phyloP scores from a whole-genome alignment of 2,797 vertebrate genomes.

The Morelia viridis region DNA sequence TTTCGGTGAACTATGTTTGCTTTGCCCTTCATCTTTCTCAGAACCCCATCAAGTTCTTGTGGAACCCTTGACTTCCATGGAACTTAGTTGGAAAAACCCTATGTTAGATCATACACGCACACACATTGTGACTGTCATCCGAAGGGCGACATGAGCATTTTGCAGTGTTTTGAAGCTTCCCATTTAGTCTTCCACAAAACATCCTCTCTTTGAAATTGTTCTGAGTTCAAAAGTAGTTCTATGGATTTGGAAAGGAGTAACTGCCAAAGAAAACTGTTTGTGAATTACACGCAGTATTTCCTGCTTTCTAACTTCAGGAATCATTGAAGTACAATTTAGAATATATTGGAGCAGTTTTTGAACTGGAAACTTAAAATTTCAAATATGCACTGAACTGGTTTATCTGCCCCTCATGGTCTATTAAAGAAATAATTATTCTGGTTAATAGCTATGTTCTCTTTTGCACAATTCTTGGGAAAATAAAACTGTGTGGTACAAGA shows the following conservation, averaged over 20 bases:
- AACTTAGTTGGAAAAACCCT: background rate
- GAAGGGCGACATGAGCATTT: background rate
- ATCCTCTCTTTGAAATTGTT: background rate
- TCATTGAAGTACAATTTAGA: background rate
- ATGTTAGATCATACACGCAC: background rate
- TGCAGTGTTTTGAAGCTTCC: background rate
- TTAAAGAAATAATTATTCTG: background rate
- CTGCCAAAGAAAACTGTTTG: background rate
- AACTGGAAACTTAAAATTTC: background rate
- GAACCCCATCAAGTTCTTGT: background rate
- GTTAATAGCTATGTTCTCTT: background rate
- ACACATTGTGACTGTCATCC: conserved; percentile 5
- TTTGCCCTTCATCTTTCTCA: background rate
- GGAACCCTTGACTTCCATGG: background rate
- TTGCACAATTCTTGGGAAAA: background rate
- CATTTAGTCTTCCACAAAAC: background rate
- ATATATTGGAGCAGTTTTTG: background rate
- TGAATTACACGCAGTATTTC: background rate
- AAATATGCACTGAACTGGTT: background rate
- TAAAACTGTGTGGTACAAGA: conserved; percentile 2
- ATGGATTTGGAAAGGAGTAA: background rate
- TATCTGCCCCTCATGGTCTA: background rate
- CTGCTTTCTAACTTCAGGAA: background rate
- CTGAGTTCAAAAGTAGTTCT: background rate
- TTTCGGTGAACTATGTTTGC: background rate